Conservation (phyloP, 2,113 vertebrate genomes). For the Phalacrocorax pelagicus region DNA sequence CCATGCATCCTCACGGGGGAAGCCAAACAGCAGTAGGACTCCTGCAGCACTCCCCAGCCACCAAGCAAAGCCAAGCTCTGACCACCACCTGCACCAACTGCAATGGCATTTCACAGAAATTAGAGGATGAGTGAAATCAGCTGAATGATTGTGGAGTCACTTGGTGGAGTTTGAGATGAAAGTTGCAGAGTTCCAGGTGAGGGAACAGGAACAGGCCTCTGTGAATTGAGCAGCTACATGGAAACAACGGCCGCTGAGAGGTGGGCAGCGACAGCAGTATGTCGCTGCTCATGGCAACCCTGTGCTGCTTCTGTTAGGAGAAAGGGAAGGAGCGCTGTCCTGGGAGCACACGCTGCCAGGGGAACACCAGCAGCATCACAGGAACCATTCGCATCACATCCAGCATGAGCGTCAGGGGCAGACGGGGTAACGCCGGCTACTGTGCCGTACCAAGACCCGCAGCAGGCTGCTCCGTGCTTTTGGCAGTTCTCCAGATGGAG, state of each 20-base stretch:
- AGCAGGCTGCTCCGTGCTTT: not conserved
- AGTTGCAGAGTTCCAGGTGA: not conserved
- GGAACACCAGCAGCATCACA: not conserved
- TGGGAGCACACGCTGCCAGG: not conserved
- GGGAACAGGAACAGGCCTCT: not conserved
- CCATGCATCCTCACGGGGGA: accelerated
- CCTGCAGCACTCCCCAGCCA: not conserved
- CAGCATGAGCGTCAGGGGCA: not conserved
- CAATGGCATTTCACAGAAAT: not conserved
- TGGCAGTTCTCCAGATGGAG: not conserved
- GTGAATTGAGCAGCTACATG: not conserved
- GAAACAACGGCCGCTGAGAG: accelerated
- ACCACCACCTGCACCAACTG: too few species aligned
- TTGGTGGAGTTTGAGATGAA: not conserved
- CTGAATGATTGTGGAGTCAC: not conserved
- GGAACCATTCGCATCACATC: not conserved
- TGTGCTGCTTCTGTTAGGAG: not conserved
- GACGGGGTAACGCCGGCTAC: not conserved
- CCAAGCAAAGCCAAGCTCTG: not conserved
- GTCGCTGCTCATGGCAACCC: not conserved
- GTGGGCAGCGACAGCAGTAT: not conserved
- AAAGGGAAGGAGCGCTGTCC: not conserved
- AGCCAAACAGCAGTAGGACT: not conserved
- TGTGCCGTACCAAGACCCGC: not conserved
- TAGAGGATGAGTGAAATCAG: not conserved